Evolutionary conservation across 1,140 invertebrate species (phyloP).

Genomic region (Lasaia peninsularis): DNA sequence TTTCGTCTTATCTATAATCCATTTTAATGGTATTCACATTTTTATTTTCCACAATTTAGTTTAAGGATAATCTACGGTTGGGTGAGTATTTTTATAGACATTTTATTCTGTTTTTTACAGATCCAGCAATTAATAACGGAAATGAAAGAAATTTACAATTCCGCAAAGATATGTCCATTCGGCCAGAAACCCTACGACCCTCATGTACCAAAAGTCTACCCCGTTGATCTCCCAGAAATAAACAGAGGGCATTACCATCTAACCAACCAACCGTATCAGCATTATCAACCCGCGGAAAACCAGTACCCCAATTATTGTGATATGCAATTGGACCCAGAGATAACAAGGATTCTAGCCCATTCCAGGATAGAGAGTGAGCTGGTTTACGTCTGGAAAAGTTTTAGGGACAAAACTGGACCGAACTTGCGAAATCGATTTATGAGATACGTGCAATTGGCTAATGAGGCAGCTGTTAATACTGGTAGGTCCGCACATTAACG

Average conservation of each 20-base stretch:
- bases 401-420: constrained; percentile 87
- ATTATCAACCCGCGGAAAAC: constrained; percentile 42
- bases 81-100: no score
- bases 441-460: constrained; percentile 87
- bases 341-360: constrained; percentile 82
- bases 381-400: constrained; percentile 87
- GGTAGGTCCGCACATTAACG: no score
- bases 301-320: constrained; percentile 79
- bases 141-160: constrained; percentile 90
- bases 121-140: constrained; percentile 84
- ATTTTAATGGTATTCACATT: no score
- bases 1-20: no score
- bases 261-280: constrained; percentile 47
- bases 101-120: constrained; percentile 61
- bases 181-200: constrained; percentile 70
- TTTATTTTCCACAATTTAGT: no score
- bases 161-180: constrained; percentile 84
- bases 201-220: constrained; percentile 41
- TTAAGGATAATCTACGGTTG: no score
- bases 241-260: constrained; percentile 39
- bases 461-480: constrained; percentile 86
- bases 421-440: constrained; percentile 86
- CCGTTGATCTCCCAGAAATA: constrained; percentile 31
- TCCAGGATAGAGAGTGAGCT: constrained; percentile 86
- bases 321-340: constrained; percentile 83